Conservation (phyloP, 2,113 vertebrate genomes). For the Morone saxatilis region DNA sequence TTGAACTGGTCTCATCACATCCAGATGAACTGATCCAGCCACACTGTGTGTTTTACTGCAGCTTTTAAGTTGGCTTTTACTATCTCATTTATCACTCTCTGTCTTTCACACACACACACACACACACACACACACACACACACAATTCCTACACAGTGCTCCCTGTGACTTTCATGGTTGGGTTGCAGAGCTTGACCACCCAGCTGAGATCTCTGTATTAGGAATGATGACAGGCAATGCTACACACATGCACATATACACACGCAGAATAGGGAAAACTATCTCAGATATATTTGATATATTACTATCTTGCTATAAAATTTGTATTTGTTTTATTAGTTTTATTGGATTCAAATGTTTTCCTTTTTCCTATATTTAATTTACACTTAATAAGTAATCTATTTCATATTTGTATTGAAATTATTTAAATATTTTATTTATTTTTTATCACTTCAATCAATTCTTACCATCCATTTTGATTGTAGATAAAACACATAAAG, state of each 20-base stretch:
- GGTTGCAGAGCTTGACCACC: conserved; percentile 40
- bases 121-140: conserved; percentile 31
- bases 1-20: conserved; percentile 2
- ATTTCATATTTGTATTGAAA: too few species aligned
- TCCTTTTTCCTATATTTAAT: too few species aligned
- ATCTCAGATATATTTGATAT: too few species aligned
- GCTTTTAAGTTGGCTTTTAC: background rate
- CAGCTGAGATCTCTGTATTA: conserved; percentile 20
- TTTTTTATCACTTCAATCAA: too few species aligned
- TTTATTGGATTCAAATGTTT: too few species aligned
- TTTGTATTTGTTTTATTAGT: too few species aligned
- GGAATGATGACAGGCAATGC: conserved; percentile 38
- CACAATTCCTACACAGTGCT: conserved; percentile 12
- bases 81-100: conserved; percentile 2
- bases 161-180: conserved; percentile 45
- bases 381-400: too few species aligned
- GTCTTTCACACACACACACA: background rate
- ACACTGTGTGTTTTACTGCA: background rate
- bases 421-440: too few species aligned
- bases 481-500: too few species aligned
- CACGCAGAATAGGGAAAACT: background rate
- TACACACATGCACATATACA: background rate
- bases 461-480: too few species aligned
- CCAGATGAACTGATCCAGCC: background rate
- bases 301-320: too few species aligned